Conservation (phyloP, 2,888 invertebrate species). For the Drosophila diplacantha region DNA sequence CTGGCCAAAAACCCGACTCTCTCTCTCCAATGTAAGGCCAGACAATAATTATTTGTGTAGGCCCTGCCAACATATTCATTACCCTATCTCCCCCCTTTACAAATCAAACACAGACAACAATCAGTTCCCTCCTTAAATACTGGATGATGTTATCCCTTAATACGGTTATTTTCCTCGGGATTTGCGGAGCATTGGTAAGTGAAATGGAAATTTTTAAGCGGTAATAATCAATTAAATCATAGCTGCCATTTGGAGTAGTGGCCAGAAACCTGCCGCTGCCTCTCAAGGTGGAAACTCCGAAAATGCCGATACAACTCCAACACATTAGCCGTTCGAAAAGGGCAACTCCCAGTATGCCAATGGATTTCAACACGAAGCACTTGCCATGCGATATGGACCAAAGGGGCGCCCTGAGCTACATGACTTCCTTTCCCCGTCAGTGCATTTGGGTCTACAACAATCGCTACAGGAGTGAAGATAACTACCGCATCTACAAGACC, state of each 20-base stretch:
- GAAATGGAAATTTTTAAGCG: no score
- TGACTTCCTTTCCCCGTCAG: slow-evolving; percentile 21
- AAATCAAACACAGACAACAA: not conserved
- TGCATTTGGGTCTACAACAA: slow-evolving; percentile 30
- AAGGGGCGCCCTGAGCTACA: not conserved
- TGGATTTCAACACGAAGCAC: slow-evolving; percentile 17
- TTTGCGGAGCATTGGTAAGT: slow-evolving; percentile 1
- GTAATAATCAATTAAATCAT: not conserved
- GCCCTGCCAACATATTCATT: slow-evolving; percentile 9
- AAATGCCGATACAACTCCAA: not conserved
- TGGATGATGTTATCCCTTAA: not conserved
- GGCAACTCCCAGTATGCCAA: not conserved
- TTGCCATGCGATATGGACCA: slow-evolving; percentile 31
- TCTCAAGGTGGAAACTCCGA: not conserved
- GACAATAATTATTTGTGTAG: not conserved
- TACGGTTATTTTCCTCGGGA: not conserved
- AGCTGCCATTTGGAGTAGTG: not conserved
- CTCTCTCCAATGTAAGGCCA: not conserved
- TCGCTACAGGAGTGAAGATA: slow-evolving; percentile 19
- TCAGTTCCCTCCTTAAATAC: not conserved
- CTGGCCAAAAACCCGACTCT: not conserved
- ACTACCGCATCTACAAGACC: slow-evolving; percentile 19
- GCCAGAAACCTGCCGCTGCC: not conserved
- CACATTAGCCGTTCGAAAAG: slow-evolving; percentile 8
- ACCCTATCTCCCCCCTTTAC: not conserved